Conservation (phyloP, 2,888 invertebrate species). For the Aspidiotus destructor region DNA sequence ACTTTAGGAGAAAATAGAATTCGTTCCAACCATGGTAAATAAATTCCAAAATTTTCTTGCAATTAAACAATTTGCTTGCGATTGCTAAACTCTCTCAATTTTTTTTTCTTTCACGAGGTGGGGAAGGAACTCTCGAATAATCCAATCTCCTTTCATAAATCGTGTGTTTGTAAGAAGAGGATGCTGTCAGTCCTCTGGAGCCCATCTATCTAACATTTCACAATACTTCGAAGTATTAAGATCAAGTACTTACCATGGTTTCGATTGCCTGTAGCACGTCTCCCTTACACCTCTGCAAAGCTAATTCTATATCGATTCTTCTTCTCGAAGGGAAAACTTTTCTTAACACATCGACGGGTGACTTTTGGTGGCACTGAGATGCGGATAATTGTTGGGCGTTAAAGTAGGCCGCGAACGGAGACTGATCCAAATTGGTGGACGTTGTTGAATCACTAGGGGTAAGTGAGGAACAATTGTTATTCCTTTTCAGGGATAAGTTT, state of each 20-base stretch:
- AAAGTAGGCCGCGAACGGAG: constrained; percentile 36
- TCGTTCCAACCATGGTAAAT: too few species aligned
- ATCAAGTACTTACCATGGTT: constrained; percentile 60
- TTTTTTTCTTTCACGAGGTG: too few species aligned
- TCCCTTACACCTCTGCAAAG: constrained; percentile 72
- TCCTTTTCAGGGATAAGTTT: constrained; percentile 68
- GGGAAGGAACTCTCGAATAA: too few species aligned
- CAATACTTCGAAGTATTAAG: background rate
- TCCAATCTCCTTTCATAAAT: too few species aligned
- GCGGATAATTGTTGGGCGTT: constrained; percentile 28
- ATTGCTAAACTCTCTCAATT: too few species aligned
- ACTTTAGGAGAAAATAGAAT: too few species aligned
- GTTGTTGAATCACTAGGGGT: constrained; percentile 26
- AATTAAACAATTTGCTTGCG: too few species aligned
- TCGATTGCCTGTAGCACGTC: constrained; percentile 91
- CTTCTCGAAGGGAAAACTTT: constrained; percentile 83
- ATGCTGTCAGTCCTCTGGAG: too few species aligned
- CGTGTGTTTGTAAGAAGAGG: too few species aligned
- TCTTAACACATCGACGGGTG: constrained; percentile 77
- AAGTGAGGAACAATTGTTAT: constrained; percentile 33
- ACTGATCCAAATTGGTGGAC: constrained; percentile 33
- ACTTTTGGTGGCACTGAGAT: constrained; percentile 42
- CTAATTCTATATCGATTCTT: constrained; percentile 73
- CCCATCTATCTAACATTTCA: too few species aligned
- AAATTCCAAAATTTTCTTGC: too few species aligned